Evolutionary conservation across 2,888 invertebrate genomes (phyloP).

Genomic region (Amblyjoppa fuscipennis): DNA sequence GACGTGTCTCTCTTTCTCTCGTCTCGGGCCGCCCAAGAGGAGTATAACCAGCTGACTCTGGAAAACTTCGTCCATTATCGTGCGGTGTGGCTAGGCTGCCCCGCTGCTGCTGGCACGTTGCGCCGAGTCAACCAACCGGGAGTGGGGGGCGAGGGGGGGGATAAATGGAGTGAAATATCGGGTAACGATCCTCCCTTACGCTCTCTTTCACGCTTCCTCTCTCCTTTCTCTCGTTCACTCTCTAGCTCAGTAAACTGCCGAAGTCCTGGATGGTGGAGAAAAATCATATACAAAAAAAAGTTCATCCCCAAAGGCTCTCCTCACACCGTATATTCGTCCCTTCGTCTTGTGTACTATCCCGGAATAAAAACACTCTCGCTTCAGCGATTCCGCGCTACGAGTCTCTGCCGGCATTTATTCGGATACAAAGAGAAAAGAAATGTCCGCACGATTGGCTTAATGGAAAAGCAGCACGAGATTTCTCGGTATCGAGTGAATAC

Average conservation of each 20-base stretch:
- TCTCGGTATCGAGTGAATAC: not conserved
- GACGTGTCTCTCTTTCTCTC: slow-evolving; percentile 49
- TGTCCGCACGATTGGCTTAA: not conserved
- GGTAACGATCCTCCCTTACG: slow-evolving; percentile 68
- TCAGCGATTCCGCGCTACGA: not conserved
- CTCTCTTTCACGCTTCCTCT: slow-evolving; percentile 27
- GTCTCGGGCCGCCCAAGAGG: slow-evolving; percentile 51
- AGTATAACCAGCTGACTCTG: slow-evolving; percentile 70
- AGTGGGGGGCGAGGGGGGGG: slow-evolving; percentile 23
- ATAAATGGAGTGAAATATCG: slow-evolving; percentile 71
- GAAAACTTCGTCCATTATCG: slow-evolving; percentile 72
- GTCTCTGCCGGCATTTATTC: too few species aligned
- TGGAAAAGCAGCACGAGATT: not conserved
- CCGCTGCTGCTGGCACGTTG: slow-evolving; percentile 61
- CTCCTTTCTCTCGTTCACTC: slow-evolving; percentile 43
- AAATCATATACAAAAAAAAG: slow-evolving; percentile 1
- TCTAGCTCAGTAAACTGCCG: not conserved
- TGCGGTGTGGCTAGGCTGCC: slow-evolving; percentile 52
- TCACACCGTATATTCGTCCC: not conserved
- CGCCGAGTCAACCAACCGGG: slow-evolving; percentile 63
- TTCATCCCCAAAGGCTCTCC: not conserved
- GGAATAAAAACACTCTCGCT: not conserved
- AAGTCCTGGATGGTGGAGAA: slow-evolving; percentile 20
- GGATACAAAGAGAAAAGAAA: not conserved
- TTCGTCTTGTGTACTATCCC: not conserved